Conservation (phyloP, 2,113 vertebrate genomes). For the Equus quagga region DNA sequence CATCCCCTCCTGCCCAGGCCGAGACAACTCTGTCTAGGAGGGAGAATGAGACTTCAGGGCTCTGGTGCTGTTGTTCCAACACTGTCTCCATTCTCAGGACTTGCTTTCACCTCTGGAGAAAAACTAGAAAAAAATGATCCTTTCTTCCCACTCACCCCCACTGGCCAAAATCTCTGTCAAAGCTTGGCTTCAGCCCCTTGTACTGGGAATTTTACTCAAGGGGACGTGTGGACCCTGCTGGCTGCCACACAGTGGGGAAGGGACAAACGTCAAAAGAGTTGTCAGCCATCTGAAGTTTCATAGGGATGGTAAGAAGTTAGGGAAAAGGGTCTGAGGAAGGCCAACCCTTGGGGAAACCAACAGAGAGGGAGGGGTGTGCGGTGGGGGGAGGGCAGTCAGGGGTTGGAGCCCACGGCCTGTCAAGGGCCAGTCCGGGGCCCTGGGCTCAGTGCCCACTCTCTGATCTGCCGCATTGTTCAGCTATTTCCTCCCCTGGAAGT, state of each 20-base stretch:
- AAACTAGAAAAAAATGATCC: background rate
- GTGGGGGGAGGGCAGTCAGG: background rate
- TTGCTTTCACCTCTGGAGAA: background rate
- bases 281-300: background rate
- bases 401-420: background rate
- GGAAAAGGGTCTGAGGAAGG: background rate
- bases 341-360: background rate
- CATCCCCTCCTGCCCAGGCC: background rate
- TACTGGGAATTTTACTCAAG: background rate
- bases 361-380: background rate
- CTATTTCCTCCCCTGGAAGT: conserved; percentile 74
- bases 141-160: background rate
- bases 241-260: background rate
- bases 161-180: background rate
- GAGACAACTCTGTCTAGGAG: background rate
- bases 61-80: background rate
- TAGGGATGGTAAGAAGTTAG: background rate
- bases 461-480: conserved; percentile 78
- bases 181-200: background rate
- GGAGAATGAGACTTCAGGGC: background rate
- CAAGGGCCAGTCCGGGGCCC: background rate
- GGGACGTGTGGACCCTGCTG: background rate
- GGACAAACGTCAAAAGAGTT: background rate
- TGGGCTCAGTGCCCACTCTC: conserved; percentile 59
- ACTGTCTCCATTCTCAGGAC: background rate